Evolutionary conservation across 2,113 vertebrate genomes (phyloP).

Genomic region (Oreochromis tanganicae): DNA sequence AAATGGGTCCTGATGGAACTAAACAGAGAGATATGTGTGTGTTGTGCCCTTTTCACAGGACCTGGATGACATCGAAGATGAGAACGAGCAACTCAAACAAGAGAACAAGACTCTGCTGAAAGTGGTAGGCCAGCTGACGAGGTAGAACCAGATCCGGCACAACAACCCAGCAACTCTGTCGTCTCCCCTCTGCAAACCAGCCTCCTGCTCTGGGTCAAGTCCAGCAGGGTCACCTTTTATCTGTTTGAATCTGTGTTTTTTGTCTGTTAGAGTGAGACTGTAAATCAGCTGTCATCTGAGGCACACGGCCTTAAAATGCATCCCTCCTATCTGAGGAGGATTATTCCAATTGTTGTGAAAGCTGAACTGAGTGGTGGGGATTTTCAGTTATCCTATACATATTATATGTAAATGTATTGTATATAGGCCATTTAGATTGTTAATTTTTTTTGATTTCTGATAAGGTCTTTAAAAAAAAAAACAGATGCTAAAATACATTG

Average conservation of each 20-base stretch:
- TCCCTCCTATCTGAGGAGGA: not conserved
- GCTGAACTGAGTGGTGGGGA: not conserved
- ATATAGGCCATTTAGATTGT: constrained; percentile 57
- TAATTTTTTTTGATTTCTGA: constrained; percentile 1
- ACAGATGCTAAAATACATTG: constrained; percentile 15
- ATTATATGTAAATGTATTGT: constrained; percentile 79
- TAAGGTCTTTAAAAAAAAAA: constrained; percentile 19
- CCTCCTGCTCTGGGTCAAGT: not conserved
- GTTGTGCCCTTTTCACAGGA: constrained; percentile 72
- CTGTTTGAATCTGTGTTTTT: constrained; percentile 12
- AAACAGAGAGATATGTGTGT: not conserved
- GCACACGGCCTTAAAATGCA: not conserved
- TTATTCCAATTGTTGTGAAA: not conserved
- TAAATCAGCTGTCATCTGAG: not conserved
- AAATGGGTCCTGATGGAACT: not conserved
- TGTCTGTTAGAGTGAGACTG: constrained; percentile 17
- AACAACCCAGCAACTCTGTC: not conserved
- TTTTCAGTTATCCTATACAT: constrained; percentile 20
- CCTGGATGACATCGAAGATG: constrained; percentile 96
- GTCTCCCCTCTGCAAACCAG: not conserved
- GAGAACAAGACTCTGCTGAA: constrained; percentile 99
- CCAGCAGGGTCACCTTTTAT: constrained; percentile 1
- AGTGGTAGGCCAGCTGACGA: constrained; percentile 97
- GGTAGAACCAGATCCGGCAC: constrained; percentile 77
- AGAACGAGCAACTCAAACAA: constrained; percentile 97